Evolutionary conservation across 1,140 invertebrate genomes (phyloP).

Genomic region (Nasonia longicornis): DNA sequence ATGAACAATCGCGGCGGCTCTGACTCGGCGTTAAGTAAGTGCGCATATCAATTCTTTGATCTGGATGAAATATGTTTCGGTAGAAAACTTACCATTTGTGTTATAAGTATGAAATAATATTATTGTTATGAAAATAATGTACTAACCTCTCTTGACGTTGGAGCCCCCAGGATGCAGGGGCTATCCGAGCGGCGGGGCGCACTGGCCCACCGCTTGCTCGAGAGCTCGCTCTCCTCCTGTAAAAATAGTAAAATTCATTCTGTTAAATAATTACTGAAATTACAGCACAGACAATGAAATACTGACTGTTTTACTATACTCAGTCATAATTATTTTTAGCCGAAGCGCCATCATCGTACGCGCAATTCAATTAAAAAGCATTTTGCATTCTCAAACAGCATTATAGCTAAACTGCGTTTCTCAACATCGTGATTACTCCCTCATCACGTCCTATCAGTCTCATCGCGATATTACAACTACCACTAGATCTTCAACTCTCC

Average conservation of each 20-base stretch:
- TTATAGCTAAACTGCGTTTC: neutral
- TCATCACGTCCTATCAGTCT: conserved; percentile 12
- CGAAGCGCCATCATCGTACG: neutral
- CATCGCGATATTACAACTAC: conserved; percentile 28
- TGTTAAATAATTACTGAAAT: neutral
- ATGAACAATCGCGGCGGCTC: neutral
- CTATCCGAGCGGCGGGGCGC: conserved; percentile 70
- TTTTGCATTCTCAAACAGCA: too few relatives aligned
- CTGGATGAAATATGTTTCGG: too few relatives aligned
- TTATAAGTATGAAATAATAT: too few relatives aligned
- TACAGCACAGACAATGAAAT: neutral
- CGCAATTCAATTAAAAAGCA: neutral
- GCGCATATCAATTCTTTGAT: neutral
- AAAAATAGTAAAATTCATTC: conserved; percentile 52
- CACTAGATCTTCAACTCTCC: neutral
- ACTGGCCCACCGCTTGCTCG: conserved; percentile 71
- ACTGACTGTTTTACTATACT: too few relatives aligned
- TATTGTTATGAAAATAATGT: too few relatives aligned
- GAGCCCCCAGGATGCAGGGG: conserved; percentile 68
- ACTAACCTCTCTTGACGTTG: conserved; percentile 68
- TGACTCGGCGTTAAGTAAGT: neutral
- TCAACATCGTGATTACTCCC: neutral
- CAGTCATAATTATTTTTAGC: neutral
- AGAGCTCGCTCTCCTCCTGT: conserved; percentile 71
- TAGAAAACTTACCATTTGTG: too few relatives aligned